Base-by-base conservation (phyloP, 2,888 invertebrate species). In the Smittia sp. region DNA sequence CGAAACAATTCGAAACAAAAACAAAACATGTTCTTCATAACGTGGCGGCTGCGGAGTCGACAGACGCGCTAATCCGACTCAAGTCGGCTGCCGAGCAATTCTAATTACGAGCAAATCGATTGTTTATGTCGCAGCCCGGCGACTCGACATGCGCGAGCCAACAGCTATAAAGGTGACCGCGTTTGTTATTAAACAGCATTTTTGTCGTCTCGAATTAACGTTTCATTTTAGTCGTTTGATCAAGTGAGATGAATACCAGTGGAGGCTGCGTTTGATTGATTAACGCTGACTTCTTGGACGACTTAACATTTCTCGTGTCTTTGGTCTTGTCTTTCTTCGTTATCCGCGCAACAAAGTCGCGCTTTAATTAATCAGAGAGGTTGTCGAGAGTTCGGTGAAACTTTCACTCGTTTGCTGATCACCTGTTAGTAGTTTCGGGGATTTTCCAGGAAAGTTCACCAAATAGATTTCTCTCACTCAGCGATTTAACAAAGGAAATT, bases 1-100 rank as follows among this genome's bases (percentile, higher is more conserved):
- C 20, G 32, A 27, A 27, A 46, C 11, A 3, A 32, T 32, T 32
- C 9, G 32, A 15, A 11, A 46, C 15, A 11, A 46, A 46, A 46
- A 18, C 20, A 58, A 66, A 66, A 41, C 67, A 67, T 67, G 67
- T 41, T 67, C 67, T 41, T 41, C 67, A 67, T 67, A 38, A 32
- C 18, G 15, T 18, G 18, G 38, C 18, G 9, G 38, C 38, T 32
- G 38, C 15, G 32, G 11, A 65, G 32, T 15, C 27, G 25, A 63
- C 6, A 18, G 58, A 18, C 58, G 9, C 58, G 7, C 9, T 18
- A 58, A 58, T 20, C 18, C 1, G 4, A 18, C 6, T 20, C 1
- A 18, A 20, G 18, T 58, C 58, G 58, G 58, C 58, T 20, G 18
- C 3, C 18, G 18, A 58, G 18, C 2, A 58, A 58, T 58, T 58